Percentiles rank a stretch among this genome's conserved stretches.
Conservation (phyloP, 2,113 vertebrate species). For the Lipophrys pholis region DNA sequence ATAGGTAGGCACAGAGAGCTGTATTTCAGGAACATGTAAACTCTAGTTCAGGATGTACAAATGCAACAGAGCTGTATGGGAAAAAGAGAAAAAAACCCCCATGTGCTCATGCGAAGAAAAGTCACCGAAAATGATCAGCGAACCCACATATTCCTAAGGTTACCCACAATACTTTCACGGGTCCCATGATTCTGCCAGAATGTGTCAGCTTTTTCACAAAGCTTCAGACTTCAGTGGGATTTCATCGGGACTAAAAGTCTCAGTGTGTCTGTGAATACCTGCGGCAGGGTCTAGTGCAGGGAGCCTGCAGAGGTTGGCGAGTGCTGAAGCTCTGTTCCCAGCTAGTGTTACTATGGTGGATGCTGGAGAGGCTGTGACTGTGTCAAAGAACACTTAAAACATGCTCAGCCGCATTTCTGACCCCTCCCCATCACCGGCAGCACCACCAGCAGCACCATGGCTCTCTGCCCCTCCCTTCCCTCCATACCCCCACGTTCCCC, state of each 20-base stretch:
- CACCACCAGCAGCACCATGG: slow-evolving; percentile 39
- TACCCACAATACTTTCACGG: neutral
- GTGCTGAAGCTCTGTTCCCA: slow-evolving; percentile 16
- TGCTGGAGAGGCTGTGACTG: slow-evolving; percentile 57
- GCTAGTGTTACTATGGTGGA: slow-evolving; percentile 57
- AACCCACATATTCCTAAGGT: neutral
- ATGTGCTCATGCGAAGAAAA: neutral
- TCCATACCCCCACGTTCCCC: slow-evolving; percentile 56
- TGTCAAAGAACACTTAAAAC: slow-evolving; percentile 70
- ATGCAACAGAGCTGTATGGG: neutral
- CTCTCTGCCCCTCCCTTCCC: slow-evolving; percentile 40
- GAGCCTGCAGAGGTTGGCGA: slow-evolving; percentile 12
- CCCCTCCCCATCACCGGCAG: slow-evolving; percentile 35
- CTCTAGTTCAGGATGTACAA: neutral
- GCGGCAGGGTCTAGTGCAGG: slow-evolving; percentile 28
- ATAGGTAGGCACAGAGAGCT: neutral
- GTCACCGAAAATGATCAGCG: neutral
- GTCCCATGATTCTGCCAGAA: neutral
- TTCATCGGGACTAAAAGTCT: neutral
- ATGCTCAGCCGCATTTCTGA: slow-evolving; percentile 73
- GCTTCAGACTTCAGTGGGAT: neutral
- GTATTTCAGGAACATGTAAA: neutral
- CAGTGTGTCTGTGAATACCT: slow-evolving; percentile 1
- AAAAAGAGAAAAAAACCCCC: neutral
- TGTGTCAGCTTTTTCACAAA: neutral